phyloP scores from a whole-genome alignment of 2,888 invertebrate species.

The Beris chalybata region DNA sequence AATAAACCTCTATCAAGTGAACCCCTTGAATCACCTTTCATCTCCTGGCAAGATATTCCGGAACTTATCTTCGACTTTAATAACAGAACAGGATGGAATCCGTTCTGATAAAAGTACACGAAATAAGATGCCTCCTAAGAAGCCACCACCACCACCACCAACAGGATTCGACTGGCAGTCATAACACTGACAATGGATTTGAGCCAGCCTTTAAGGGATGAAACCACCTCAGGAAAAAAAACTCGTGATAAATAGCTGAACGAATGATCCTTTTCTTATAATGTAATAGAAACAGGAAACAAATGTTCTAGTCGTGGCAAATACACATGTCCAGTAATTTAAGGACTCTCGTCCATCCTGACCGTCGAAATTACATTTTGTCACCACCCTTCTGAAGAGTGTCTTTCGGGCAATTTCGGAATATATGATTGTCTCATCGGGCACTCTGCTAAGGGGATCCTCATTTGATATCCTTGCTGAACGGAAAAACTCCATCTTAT shows the following conservation, averaged over 20 bases:
- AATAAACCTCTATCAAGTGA: slow-evolving; percentile 12
- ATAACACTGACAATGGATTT: no score
- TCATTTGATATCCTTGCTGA: slow-evolving; percentile 24
- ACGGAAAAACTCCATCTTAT: no score
- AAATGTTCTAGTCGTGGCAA: slow-evolving; percentile 1
- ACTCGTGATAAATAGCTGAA: slow-evolving; percentile 22
- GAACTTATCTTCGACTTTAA: no score
- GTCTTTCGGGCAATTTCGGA: background rate
- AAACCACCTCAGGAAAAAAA: no score
- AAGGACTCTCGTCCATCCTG: slow-evolving; percentile 22
- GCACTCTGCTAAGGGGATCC: slow-evolving; percentile 6
- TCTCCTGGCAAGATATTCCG: background rate
- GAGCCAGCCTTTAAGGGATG: no score
- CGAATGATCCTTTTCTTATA: slow-evolving; percentile 15
- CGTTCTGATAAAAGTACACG: no score
- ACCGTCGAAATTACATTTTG: slow-evolving; percentile 25
- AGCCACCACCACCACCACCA: no score
- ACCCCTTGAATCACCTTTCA: slow-evolving; percentile 13
- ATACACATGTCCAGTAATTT: slow-evolving; percentile 32
- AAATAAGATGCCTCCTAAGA: no score
- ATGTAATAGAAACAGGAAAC: slow-evolving; percentile 20
- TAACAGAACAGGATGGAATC: no score
- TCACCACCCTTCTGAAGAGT: slow-evolving; percentile 18
- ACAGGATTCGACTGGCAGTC: no score
- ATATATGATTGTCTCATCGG: slow-evolving; percentile 17